A percentile compares a stretch with the other conserved stretches of the same genome.
These are phyloP conservation scores for Eurois occulta DNA, from an alignment of 2,888 invertebrate genomes.

Conservation along the genomic window DNA sequence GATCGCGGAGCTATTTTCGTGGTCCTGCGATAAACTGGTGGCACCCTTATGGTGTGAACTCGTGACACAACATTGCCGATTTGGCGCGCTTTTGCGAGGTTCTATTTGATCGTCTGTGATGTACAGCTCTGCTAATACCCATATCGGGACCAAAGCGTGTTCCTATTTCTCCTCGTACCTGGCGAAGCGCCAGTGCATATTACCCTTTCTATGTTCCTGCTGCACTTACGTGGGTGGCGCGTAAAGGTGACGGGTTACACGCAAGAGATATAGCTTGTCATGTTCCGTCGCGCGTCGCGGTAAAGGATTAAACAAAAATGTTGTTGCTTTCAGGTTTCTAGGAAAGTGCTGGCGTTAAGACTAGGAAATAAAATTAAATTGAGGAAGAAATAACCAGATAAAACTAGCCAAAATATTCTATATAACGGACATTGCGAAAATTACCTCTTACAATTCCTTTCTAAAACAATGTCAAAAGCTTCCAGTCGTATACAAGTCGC, in stretches of 20 bases:
- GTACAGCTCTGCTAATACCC: background rate
- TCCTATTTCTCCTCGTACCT: constrained; percentile 22
- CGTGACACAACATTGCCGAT: background rate
- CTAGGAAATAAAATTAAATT: background rate
- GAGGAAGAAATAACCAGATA: background rate
- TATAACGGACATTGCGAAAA: background rate
- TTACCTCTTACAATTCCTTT: background rate
- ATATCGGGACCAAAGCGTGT: background rate
- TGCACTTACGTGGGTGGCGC: constrained; percentile 55
- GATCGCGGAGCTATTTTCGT: background rate
- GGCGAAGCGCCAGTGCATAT: constrained; percentile 61
- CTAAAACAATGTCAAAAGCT: background rate
- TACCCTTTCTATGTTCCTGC: constrained; percentile 62
- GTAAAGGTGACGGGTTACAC: constrained; percentile 41
- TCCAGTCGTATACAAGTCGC: background rate
- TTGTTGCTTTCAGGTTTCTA: background rate
- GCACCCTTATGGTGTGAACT: background rate
- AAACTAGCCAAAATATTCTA: background rate
- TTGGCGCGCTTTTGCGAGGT: background rate
- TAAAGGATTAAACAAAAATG: constrained; percentile 25
- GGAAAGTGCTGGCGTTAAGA: constrained; percentile 18
- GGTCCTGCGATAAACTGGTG: background rate
- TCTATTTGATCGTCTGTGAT: background rate
- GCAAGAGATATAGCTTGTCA: constrained; percentile 31
- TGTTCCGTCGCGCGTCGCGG: background rate